Base-by-base conservation (phyloP, 2,797 vertebrate species). In the Silurus lanzhouensis region DNA sequence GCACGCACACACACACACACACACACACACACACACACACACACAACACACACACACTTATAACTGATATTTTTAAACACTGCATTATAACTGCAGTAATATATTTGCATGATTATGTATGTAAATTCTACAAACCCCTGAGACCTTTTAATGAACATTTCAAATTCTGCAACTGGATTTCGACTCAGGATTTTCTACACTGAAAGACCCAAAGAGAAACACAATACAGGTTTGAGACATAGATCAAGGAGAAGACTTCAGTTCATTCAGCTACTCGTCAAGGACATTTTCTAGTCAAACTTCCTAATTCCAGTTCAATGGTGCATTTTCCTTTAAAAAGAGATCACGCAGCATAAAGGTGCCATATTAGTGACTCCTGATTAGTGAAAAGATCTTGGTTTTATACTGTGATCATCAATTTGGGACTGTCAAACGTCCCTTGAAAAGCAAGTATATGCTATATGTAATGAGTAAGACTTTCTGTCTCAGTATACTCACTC, bases 101-200 rank as follows among this genome's bases (percentile, higher is more conserved):
- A 64, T 15, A 80, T 66, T 48, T 48, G n/a, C 78, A 80, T 80
- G 58, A 19, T 44, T 61, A 5, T 19, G 13, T 66, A 64, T 38
- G 75, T 44, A 78, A 60, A 78, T 38, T 31, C 57, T 46, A n/a
- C 13, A 48, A 80, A 64, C 27, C 20, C 60, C 77, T 25, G 58
- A 80, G 46, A 63, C 20, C 31, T 64, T 60, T 61, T 44, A 78
- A 78, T 61, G n/a, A 63, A 82, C 55, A 83, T 71, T 71, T 58
- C 67, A 60, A 82, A 71, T 57, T 55, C 74, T 70, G 66, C 79
- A 60, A 66, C 17, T 66, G 60, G 61, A 72, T 38, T 81, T 60
- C 13, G 13, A 22, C 44, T 48, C 13, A 25, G 60, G 77, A 64
- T 17, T 64, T 80, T 25, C n/a, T 9, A 25, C 58, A 80, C 22